Conservation (phyloP, 2,113 vertebrate species). For the Oreocharis arfaki region DNA sequence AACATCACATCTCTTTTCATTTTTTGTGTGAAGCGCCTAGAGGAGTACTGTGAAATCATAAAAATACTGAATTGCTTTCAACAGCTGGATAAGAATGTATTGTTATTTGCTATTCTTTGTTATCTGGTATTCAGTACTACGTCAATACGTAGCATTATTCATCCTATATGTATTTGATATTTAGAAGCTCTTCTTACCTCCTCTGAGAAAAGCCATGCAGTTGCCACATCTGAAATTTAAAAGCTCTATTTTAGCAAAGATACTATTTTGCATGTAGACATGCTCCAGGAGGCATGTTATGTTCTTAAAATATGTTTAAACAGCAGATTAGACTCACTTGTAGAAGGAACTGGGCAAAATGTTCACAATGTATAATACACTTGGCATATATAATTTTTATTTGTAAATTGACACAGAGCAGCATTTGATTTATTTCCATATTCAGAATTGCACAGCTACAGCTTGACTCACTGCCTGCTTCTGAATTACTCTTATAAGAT, state of each 20-base stretch:
- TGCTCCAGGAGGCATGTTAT: neutral
- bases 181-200: neutral
- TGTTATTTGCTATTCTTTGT: neutral
- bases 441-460: neutral
- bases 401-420: neutral
- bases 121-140: neutral
- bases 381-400: neutral
- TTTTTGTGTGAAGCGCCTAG: neutral
- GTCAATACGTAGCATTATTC: neutral
- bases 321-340: neutral
- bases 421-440: neutral
- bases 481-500: neutral
- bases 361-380: neutral
- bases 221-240: neutral
- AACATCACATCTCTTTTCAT: neutral
- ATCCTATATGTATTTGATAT: neutral
- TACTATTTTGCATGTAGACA: neutral
- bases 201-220: neutral
- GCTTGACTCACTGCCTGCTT: neutral
- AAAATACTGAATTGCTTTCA: neutral
- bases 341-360: neutral
- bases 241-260: neutral
- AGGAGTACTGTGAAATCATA: neutral
- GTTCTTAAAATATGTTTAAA: neutral
- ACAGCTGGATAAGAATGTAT: neutral